Evolutionary conservation across 2,888 invertebrate genomes (phyloP).

Genomic region (Epistrophe eligans): DNA sequence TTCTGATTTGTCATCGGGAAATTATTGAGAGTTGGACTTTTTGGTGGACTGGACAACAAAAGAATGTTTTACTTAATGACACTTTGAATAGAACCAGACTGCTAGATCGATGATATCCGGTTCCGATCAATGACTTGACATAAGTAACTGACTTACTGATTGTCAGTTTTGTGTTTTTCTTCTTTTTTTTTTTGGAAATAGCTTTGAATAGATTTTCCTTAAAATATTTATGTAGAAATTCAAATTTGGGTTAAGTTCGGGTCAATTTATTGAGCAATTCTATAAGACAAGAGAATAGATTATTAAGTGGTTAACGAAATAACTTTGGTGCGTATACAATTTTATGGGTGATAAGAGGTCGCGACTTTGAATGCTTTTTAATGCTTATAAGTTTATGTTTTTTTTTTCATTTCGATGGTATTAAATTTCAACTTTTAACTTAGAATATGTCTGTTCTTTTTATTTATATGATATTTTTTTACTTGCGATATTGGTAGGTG

Average conservation of each 20-base stretch:
- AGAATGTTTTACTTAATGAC: slow-evolving; percentile 22
- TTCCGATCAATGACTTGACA: slow-evolving; percentile 26
- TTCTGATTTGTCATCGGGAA: slow-evolving; percentile 26
- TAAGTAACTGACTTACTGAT: slow-evolving; percentile 35
- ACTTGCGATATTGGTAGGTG: background rate
- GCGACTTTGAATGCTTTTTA: background rate
- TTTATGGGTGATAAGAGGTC: background rate
- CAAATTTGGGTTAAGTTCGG: slow-evolving; percentile 17
- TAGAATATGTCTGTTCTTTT: background rate
- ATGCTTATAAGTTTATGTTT: background rate
- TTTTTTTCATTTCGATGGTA: background rate
- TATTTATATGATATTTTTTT: background rate
- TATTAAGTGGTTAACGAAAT: slow-evolving; percentile 35
- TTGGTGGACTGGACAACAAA: background rate
- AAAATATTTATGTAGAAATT: slow-evolving; percentile 11
- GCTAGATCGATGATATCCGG: slow-evolving; percentile 32
- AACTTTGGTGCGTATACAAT: slow-evolving; percentile 10
- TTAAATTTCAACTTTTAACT: background rate
- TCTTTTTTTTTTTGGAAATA: background rate
- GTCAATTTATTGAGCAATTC: slow-evolving; percentile 24
- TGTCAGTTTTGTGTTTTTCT: background rate
- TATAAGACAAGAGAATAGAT: slow-evolving; percentile 33
- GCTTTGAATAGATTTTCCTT: background rate
- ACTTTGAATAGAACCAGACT: slow-evolving; percentile 13
- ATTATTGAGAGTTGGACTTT: background rate